Base-by-base conservation (phyloP, 2,113 vertebrate species). In the Hippocampus zosterae region DNA sequence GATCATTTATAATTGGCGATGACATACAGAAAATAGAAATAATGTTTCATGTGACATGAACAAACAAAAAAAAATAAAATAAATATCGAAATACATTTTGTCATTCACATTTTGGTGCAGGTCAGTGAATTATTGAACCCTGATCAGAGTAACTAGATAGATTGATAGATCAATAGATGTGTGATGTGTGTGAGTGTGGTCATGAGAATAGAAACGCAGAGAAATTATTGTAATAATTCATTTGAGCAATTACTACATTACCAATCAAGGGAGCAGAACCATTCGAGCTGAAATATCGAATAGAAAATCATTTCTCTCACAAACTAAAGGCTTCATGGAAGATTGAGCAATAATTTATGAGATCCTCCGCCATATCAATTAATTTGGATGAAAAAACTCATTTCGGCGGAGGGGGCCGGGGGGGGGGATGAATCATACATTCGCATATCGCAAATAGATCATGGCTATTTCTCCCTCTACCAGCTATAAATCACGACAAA, bases 301-400 rank as follows among this genome's bases (percentile, higher is more conserved):
- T 56, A 18, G 63, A 67, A 78, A 74, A 80, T 69, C 42, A 37
- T 61, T 44, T 69, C 72, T 74, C 66, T 73, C 29, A 59, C 69
- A 15, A 81, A 64, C 69, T 65, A 55, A 71, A 63, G 62, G 68
- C 41, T n/a, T 75, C 75, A 48, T 52, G 59, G 61, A 21, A 74
- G 67, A 70, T 44, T 59, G 59, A 76, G 73, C 53, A 84, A 83
- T 77, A 77, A 86, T 88, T 72, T 70, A 84, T 69, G 67, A 70
- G 25, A 68, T 62, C 70, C 74, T 77, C 68, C 61, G 71, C 72
- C 78, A 71, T 75, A 78, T 88, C 78, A 78, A 82, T 85, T 84
- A 74, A 78, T 84, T 87, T 80, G 78, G 72, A 79, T 78, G 76
- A 70, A 80, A 84, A 64, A 4, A 40, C 69, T 3, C 12, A 68